These are phyloP conservation scores for Hydractinia symbiolongicarpus DNA, from an alignment of 30 jellyfish, hydroid and myxozoan species.

Conservation along the genomic window DNA sequence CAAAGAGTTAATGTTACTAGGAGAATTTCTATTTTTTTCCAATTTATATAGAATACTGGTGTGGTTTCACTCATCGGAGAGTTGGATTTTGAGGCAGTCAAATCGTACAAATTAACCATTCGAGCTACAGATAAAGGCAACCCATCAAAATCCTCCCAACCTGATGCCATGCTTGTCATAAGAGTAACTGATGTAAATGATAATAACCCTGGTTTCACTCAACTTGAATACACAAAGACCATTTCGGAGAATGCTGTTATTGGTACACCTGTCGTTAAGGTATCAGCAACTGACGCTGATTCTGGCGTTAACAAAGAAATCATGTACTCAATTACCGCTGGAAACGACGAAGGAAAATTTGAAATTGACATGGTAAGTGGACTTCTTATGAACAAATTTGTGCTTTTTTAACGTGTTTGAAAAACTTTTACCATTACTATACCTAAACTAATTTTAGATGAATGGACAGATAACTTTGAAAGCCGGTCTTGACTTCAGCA, in stretches of 20 bases:
- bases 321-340: conserved; percentile 34
- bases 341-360: conserved; percentile 34
- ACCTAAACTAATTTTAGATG: too few relatives aligned
- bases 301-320: conserved; percentile 53
- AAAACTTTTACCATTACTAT: too few relatives aligned
- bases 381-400: not conserved
- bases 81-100: conserved; percentile 23
- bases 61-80: not conserved
- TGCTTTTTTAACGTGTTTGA: not conserved
- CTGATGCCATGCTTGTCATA: conserved; percentile 11
- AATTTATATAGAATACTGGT: conserved; percentile 11
- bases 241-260: conserved; percentile 46
- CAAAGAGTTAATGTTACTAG: too few relatives aligned
- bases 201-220: conserved; percentile 61
- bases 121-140: conserved; percentile 33
- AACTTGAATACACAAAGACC: conserved; percentile 39
- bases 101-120: conserved; percentile 9
- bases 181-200: conserved; percentile 64
- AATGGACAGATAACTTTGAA: not conserved
- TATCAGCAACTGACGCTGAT: conserved; percentile 68
- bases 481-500: not conserved
- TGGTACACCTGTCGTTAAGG: conserved; percentile 26
- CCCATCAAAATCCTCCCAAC: conserved; percentile 13
- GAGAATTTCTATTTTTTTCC: not conserved
- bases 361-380: conserved; percentile 17